Percentiles rank a stretch among this genome's conserved stretches.
phyloP scores from a whole-genome alignment of 2,113 vertebrate species.

The Hemibagrus wyckioides region DNA sequence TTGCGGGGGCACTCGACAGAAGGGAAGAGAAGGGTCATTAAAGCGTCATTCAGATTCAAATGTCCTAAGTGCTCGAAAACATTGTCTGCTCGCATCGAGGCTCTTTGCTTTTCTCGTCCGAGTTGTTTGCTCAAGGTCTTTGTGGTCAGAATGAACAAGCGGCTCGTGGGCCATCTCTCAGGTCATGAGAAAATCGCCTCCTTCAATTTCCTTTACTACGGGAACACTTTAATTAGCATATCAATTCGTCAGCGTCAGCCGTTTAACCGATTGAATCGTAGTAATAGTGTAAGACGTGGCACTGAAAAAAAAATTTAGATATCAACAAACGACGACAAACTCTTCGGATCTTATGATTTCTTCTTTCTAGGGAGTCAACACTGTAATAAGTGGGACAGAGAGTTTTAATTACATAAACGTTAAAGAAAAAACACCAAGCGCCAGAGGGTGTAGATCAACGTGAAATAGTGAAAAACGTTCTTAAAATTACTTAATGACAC shows the following conservation, averaged over 20 bases:
- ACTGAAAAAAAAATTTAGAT: not conserved
- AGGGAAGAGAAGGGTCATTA: constrained; percentile 80
- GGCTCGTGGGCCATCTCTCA: constrained; percentile 48
- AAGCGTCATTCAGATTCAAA: constrained; percentile 82
- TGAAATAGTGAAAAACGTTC: constrained; percentile 25
- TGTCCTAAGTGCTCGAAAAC: constrained; percentile 66
- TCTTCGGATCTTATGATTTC: not conserved
- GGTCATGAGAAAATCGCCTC: constrained; percentile 77
- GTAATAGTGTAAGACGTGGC: not conserved
- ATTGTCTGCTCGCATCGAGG: constrained; percentile 66
- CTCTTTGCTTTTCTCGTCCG: constrained; percentile 62
- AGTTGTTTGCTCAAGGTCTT: constrained; percentile 72
- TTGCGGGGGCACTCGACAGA: constrained; percentile 76
- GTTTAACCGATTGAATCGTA: constrained; percentile 4
- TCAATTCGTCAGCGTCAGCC: constrained; percentile 34
- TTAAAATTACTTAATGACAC: constrained; percentile 19
- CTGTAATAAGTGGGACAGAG: constrained; percentile 58
- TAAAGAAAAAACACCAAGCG: constrained; percentile 40
- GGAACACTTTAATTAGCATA: constrained; percentile 48
- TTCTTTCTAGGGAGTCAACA: not conserved
- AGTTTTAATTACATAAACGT: constrained; percentile 57
- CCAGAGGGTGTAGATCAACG: constrained; percentile 47
- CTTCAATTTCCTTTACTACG: constrained; percentile 28
- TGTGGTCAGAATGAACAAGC: constrained; percentile 58
- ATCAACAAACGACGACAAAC: not conserved